A percentile compares a stretch with the other conserved stretches of the same genome.
These are phyloP conservation scores for Drosophila repleta DNA, from an alignment of 1,140 invertebrate species.

Conservation along the genomic window DNA sequence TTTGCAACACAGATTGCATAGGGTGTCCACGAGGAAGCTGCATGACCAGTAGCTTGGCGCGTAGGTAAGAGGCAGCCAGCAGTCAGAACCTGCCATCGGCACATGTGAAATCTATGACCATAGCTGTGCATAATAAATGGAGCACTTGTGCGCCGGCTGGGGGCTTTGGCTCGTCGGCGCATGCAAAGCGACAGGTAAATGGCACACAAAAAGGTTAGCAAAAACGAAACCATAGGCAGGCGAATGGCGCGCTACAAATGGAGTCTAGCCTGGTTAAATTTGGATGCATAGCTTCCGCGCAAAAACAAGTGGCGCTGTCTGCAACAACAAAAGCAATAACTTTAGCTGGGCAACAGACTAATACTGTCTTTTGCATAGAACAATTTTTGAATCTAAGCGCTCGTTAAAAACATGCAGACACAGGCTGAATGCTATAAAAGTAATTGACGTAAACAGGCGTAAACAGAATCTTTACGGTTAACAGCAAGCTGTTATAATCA, in stretches of 20 bases:
- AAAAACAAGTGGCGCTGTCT: conserved; percentile 65
- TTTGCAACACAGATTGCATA: conserved; percentile 72
- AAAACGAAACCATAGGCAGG: conserved; percentile 39
- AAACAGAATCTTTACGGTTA: conserved; percentile 6
- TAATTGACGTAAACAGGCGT: no score
- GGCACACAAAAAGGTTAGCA: conserved; percentile 39
- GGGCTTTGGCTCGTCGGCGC: conserved; percentile 30
- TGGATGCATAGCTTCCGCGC: conserved; percentile 14
- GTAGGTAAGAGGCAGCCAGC: conserved; percentile 20
- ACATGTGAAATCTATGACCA: conserved; percentile 71
- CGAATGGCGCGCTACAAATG: conserved; percentile 42
- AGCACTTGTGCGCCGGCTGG: conserved; percentile 52
- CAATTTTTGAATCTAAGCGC: conserved; percentile 35
- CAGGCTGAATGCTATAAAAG: conserved; percentile 25
- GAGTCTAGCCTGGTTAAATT: conserved; percentile 27
- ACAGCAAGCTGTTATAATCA: not conserved
- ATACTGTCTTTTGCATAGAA: conserved; percentile 16
- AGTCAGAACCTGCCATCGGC: conserved; percentile 72
- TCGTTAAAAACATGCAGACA: conserved; percentile 1
- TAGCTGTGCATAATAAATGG: conserved; percentile 73
- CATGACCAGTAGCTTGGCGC: conserved; percentile 63
- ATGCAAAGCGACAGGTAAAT: conserved; percentile 63
- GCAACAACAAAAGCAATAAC: conserved; percentile 15
- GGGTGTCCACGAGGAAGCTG: conserved; percentile 40
- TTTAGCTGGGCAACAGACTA: conserved; percentile 13